Percentiles rank a stretch among this genome's conserved stretches.
Conservation (phyloP, 2,797 vertebrate species). For the Pristis pectinata region DNA sequence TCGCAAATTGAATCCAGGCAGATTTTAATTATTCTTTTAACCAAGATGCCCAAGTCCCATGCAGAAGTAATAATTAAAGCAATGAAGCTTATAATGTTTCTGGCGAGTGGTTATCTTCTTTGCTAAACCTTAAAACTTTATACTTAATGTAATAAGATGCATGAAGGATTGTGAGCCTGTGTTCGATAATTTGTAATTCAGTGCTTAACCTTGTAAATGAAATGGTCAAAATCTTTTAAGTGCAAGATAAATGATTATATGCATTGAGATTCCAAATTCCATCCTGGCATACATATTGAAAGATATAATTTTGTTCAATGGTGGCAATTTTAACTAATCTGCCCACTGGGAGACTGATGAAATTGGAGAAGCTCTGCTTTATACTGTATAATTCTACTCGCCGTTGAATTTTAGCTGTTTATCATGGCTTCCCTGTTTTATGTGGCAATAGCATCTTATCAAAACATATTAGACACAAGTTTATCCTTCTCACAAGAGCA, state of each 20-base stretch:
- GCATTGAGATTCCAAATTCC: slow-evolving; percentile 13
- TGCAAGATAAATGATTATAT: neutral
- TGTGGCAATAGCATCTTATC: neutral
- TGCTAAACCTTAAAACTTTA: neutral
- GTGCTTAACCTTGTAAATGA: slow-evolving; percentile 3
- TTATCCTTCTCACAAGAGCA: neutral
- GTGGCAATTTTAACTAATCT: neutral
- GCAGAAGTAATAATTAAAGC: slow-evolving; percentile 13
- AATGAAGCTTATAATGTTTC: neutral
- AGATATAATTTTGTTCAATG: neutral
- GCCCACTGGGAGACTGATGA: no score
- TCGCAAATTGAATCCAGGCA: neutral
- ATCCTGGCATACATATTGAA: neutral
- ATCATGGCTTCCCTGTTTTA: neutral
- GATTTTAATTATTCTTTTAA: slow-evolving; percentile 11
- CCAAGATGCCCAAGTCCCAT: neutral
- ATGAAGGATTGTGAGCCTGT: neutral
- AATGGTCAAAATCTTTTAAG: neutral
- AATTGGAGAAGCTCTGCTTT: neutral
- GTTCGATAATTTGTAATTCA: slow-evolving; percentile 6
- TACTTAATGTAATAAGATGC: neutral
- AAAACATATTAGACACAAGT: neutral
- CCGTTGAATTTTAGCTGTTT: neutral
- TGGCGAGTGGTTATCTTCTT: neutral
- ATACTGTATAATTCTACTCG: neutral